Base-by-base conservation (phyloP, 2,113 vertebrate genomes). In the Atlantisia rogersi region DNA sequence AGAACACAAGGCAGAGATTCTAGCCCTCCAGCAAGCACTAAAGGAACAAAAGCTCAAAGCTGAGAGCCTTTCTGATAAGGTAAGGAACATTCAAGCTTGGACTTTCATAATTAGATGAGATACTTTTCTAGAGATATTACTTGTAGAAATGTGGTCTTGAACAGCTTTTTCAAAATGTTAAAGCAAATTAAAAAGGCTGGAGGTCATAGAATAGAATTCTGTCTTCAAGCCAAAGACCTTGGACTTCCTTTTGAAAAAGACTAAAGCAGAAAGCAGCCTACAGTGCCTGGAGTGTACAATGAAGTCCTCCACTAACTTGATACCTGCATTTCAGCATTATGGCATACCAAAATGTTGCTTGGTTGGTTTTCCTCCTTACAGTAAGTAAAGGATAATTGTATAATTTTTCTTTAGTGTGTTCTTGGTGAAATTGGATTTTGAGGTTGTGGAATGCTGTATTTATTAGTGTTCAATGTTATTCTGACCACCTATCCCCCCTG, bases 31-130 rank as follows among this genome's bases (percentile, higher is more conserved):
- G 96, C 99, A 99, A 97, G 99, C 99, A n/a, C 98, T 99, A 59
- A 99, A 99, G 90, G 99, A 99, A 86, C 99, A 99, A 98, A 99
- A 99, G 91, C 98, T 99, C 62, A 99, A 99, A 97, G 99, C 99
- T 0, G 99, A 99, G 97, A 99, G 99, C 95, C 99, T 99, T 28
- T 99, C 99, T 9, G 99, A 99, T 97, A 99, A 99, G 89, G 99
- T 99, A 84, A 96, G 98, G 68, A 13, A 74, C 37, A n/a, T 35
- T 55, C 42, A 81, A 74, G n/a, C 70, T 39, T 71, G n/a, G 73
- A 10, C 50, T 78, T 88, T 55, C 16, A 10, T 80, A 76, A 90
- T 86, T 59, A 56, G 58, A 58, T 39, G 3, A 79, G 77, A 56
- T 73, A 52, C 21, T 58, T 94, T 86, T 75, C 56, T 77, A 44